phyloP scores from a whole-genome alignment of 2,113 vertebrate species.

The Nerophis lumbriciformis region DNA sequence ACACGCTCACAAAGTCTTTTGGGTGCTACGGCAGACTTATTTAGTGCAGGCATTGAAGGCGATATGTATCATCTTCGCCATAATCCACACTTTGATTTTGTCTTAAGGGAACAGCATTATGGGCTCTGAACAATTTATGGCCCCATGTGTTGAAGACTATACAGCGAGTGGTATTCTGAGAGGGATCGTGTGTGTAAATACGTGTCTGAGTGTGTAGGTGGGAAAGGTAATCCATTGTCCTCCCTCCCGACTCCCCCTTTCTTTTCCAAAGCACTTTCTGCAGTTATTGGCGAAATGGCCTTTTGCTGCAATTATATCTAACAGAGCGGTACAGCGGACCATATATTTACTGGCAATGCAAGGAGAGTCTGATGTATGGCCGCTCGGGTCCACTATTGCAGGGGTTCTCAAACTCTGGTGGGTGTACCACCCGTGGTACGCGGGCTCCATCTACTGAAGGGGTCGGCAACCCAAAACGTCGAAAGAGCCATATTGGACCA shows the following conservation, averaged over 20 bases:
- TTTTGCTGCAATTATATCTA: constrained; percentile 24
- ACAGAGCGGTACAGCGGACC: constrained; percentile 10
- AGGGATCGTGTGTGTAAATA: constrained; percentile 7
- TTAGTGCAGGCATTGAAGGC: constrained; percentile 1
- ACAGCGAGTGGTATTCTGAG: constrained; percentile 11
- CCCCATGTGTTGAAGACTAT: constrained; percentile 10
- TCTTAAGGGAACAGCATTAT: not conserved
- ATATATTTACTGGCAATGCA: constrained; percentile 9
- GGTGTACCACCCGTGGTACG: not conserved
- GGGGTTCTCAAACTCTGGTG: not conserved
- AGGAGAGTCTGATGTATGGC: not conserved
- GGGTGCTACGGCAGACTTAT: not conserved
- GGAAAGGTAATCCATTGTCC: constrained; percentile 34
- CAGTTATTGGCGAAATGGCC: constrained; percentile 22
- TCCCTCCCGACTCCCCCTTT: not conserved
- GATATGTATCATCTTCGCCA: constrained; percentile 14
- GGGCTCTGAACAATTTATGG: constrained; percentile 22
- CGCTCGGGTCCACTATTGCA: not conserved
- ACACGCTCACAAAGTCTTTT: not conserved
- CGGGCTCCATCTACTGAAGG: too few species aligned
- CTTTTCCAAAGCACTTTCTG: constrained; percentile 9
- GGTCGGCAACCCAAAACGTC: too few species aligned
- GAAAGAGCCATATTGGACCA: too few species aligned
- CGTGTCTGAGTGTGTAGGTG: not conserved
- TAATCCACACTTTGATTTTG: constrained; percentile 29